Conservation (phyloP, 2,797 vertebrate genomes). For the Chromis chromis region DNA sequence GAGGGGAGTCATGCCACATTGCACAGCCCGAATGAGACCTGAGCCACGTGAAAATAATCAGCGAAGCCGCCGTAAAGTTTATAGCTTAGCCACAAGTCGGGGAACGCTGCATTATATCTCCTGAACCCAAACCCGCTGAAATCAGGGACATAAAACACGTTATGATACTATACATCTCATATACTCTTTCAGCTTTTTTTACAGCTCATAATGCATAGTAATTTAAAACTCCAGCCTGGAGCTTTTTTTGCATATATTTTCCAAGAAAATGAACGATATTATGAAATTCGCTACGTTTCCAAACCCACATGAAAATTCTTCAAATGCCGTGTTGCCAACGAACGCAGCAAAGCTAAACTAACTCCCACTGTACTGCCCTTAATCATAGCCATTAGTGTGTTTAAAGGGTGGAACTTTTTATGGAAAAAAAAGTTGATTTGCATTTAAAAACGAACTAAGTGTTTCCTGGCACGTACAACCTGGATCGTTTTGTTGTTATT, state of each 20-base stretch:
- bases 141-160: conserved; percentile 32
- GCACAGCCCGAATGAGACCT: conserved; percentile 23
- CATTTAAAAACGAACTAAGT: conserved; percentile 44
- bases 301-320: conserved; percentile 32
- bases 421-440: conserved; percentile 47
- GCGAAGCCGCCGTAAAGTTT: conserved; percentile 47
- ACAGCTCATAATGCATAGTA: conserved; percentile 12
- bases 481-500: conserved; percentile 57
- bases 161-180: conserved; percentile 5
- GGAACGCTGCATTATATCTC: conserved; percentile 17
- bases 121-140: conserved; percentile 1
- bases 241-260: conserved; percentile 38
- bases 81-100: conserved; percentile 38
- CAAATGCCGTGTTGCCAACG: conserved; percentile 31
- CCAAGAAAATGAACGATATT: conserved; percentile 33
- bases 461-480: conserved; percentile 13
- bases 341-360: conserved; percentile 38
- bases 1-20: conserved; percentile 41
- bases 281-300: conserved; percentile 31
- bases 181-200: conserved; percentile 14
- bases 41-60: conserved; percentile 63
- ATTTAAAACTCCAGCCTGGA: conserved; percentile 17
- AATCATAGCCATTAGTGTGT: conserved; percentile 50
- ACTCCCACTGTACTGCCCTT: conserved; percentile 26
- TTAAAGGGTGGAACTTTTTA: conserved; percentile 26